Percentiles rank a stretch among this genome's conserved stretches.
Evolutionary conservation across 2,888 invertebrate species (phyloP).

Genomic region (Lasioglossum pauxillum): DNA sequence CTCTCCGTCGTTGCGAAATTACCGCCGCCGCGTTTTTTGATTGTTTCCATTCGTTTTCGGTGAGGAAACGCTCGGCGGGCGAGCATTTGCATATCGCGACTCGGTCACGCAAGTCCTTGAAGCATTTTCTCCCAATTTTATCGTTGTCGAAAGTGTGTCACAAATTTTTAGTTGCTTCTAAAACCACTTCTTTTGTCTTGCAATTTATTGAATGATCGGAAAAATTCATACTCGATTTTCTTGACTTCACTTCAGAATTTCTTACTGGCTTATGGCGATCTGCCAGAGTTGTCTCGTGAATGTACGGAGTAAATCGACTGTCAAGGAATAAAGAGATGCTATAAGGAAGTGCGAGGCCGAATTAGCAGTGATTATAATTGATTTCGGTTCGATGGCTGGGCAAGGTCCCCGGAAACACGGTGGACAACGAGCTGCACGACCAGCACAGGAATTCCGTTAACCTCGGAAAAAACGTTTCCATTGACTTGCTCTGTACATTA

Average conservation of each 20-base stretch:
- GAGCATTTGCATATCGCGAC: conserved; percentile 56
- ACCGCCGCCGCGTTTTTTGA: conserved; percentile 18
- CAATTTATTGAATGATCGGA: too few species aligned
- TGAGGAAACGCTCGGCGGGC: conserved; percentile 51
- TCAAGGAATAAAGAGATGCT: not conserved
- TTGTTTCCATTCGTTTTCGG: conserved; percentile 31
- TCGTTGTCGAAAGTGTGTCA: not conserved
- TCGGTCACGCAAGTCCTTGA: not conserved
- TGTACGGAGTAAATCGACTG: not conserved
- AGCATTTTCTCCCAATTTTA: not conserved
- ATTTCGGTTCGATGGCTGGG: not conserved
- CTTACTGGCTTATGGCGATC: too few species aligned
- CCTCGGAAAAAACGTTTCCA: conserved; percentile 51
- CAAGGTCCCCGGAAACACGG: conserved; percentile 3
- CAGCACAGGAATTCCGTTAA: conserved; percentile 61
- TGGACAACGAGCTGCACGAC: not conserved
- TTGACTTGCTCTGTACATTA: conserved; percentile 51
- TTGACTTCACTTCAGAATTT: too few species aligned
- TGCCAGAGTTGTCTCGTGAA: too few species aligned
- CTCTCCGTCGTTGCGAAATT: conserved; percentile 44
- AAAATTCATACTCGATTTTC: too few species aligned
- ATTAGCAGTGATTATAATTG: not conserved
- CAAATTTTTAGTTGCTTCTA: not conserved
- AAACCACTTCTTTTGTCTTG: too few species aligned
- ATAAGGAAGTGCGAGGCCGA: not conserved